A percentile compares a stretch with the other conserved stretches of the same genome.
Conservation (phyloP, 2,888 invertebrate genomes). For the Linnaemya tessellans region DNA sequence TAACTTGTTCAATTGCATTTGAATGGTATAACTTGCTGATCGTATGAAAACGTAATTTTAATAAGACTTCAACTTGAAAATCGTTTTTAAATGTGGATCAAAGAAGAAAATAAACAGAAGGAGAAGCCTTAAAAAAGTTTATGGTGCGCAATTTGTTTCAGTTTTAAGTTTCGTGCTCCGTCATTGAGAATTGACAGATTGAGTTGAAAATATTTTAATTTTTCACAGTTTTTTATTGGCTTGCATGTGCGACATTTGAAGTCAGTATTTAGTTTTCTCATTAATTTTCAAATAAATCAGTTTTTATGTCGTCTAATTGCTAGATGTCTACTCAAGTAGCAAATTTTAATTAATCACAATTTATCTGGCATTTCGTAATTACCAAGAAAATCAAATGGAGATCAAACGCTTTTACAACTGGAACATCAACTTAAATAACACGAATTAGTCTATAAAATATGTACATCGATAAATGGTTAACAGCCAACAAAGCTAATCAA, state of each 20-base stretch:
- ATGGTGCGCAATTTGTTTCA: too few species aligned
- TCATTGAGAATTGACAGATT: background rate
- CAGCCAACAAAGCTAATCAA: background rate
- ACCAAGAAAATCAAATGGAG: slow-evolving; percentile 5
- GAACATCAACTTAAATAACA: background rate
- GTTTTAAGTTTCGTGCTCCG: background rate
- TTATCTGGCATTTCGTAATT: slow-evolving; percentile 28
- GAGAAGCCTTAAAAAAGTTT: too few species aligned
- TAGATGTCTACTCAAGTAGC: background rate
- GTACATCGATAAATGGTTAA: background rate
- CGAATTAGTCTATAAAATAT: slow-evolving; percentile 8
- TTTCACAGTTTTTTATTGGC: slow-evolving; percentile 5
- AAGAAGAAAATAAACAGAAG: too few species aligned
- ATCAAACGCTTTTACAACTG: background rate
- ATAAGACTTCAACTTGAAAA: too few species aligned
- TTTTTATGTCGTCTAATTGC: slow-evolving; percentile 1
- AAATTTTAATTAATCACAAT: slow-evolving; percentile 41
- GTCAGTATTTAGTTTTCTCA: background rate
- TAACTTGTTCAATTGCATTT: too few species aligned
- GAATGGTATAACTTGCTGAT: too few species aligned
- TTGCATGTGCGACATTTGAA: background rate
- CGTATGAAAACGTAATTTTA: too few species aligned
- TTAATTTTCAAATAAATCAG: slow-evolving; percentile 17
- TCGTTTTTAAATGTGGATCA: too few species aligned
- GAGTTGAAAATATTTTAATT: slow-evolving; percentile 21